Evolutionary conservation across 53 echinoderm and acorn worm genomes (phyloP), one percentile per base, ranked within the genome.

Genomic region (Hippasteria phrygiana): DNA sequence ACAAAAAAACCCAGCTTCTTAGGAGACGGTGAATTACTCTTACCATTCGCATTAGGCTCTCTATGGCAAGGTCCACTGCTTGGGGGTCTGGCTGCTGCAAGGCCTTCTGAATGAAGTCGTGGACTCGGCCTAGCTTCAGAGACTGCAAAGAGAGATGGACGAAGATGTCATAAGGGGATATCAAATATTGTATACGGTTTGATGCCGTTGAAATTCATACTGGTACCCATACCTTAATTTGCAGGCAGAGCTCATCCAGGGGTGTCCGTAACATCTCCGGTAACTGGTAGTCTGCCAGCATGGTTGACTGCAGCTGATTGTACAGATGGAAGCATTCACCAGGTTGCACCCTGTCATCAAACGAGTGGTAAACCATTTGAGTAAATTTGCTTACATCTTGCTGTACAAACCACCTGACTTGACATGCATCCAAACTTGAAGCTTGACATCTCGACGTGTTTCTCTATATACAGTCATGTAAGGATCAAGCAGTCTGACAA

Each of bases 261-360:
- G 96, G 93, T 32, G 99, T 99, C 53, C 99, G 89, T 38, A 94
- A 82, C 88, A 99, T 99, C 79, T 99, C 99, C n/a, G 99, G 99
- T n/a, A 94, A 75, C 65, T 96, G 99, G 71, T 99, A 96, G 43
- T 96, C 99, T 41, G 29, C 79, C 92, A 99, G 75, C 29, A 92
- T 71, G 24, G 87, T 71, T 46, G 93, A 71, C 64, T 86, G 93
- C 1, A 96, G 90, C 71, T 93, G 93, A 40, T 87, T 94, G 90
- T 91, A 96, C 16, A 96, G 75, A 75, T 96, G 96, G 71, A 88
- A 99, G 26, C 96, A 96, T 45, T 96, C 94, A 12, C 96, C 99
- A 36, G 94, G 93, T 59, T 96, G 93, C 7, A 99, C 99, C 70
- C 97, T 97, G 70, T 20, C 20, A 7, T 14, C 22, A 31, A 56